Evolutionary conservation across 2,797 vertebrate genomes (phyloP), one percentile per base, ranked within the genome.

Genomic region (Danio choprae): DNA sequence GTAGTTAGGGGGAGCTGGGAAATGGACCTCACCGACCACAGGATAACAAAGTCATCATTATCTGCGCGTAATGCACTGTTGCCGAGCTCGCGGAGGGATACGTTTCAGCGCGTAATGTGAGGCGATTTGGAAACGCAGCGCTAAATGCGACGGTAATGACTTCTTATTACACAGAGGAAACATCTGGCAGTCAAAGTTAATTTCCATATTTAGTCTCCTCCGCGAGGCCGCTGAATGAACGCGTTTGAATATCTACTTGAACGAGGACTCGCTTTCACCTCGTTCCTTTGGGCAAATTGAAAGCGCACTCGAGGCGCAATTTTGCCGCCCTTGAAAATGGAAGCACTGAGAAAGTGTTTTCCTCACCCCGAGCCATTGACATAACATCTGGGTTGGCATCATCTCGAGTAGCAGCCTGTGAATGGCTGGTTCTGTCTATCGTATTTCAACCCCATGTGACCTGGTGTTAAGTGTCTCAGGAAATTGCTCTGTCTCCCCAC

Each of bases 391-490:
- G 81, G 80, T 83, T 80, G 74, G 85, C 81, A 86, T 86, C 83
- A 83, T 81, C 51, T 59, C 6, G 53, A 74, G 73, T 82, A 84
- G 85, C 77, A 74, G 80, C 80, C 74, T 78, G 53, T 86, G 80
- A 86, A 86, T 82, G 80, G 83, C 80, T 72, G 59, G 38, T 13
- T 63, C 79, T 72, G 69, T 83, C 74, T 75, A 76, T 83, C 83
- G 80, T 73, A 79, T 86, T 81, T 86, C 84, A 86, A 80, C 85
- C 83, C 85, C 78, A 78, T 82, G 83, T 81, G 85, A 86, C 85
- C 85, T 84, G 83, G 83, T 84, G 85, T 86, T 86, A 86, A 86
- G 85, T 86, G 85, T 84, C 85, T 86, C 85, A 86, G 85, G 85
- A 86, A 86, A 86, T 86, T 86, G 85, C 83, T 86, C 83, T 81